Base-by-base conservation (phyloP, 2,113 vertebrate species). In the Barbus barbus region DNA sequence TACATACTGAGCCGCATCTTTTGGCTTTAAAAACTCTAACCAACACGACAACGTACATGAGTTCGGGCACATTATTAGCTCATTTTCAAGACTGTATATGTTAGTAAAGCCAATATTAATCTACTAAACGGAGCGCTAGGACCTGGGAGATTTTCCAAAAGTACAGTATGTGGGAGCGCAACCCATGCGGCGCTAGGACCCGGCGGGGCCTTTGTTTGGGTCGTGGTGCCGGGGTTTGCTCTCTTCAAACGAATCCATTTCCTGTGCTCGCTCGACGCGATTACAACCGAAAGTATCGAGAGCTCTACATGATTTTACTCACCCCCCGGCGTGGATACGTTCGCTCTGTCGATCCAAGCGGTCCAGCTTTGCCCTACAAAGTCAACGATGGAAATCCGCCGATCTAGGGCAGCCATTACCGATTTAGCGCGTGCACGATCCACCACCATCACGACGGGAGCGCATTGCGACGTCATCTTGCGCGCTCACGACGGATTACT, bases 301-400 rank as follows among this genome's bases (percentile, higher is more conserved):
- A 22, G 74, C 80, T 60, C 41, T 84, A 81, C 74, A 44, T 44
- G 1, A 51, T 83, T 67, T 48, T 84, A 94, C 95, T 96, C 94
- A 96, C 96, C 95, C 83, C 95, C 94, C 84, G 91, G 83, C 58
- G 88, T 83, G 48, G 90, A 90, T 86, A 93, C 88, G 85, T 94
- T 94, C 77, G 91, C 92, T 89, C 92, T 92, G 77, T 95, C 95
- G 87, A 93, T 93, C 96, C 95, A 96, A 82, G 93, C 93, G 91
- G 94, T 95, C 96, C 96, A 96, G 90, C 95, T 95, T 94, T 96
- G 95, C 93, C 95, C 96, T 88, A 95, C 94, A 93, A 95, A 96
- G 77, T 95, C 95, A 91, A 95, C 94, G 93, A 92, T 95, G 91
- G 93, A 95, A 93, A 95, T 93, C 91, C 94, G 94, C 93, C 95